These are phyloP conservation scores for Oreochromis grahami DNA, from an alignment of 2,797 vertebrate genomes.

Conservation along the genomic window DNA sequence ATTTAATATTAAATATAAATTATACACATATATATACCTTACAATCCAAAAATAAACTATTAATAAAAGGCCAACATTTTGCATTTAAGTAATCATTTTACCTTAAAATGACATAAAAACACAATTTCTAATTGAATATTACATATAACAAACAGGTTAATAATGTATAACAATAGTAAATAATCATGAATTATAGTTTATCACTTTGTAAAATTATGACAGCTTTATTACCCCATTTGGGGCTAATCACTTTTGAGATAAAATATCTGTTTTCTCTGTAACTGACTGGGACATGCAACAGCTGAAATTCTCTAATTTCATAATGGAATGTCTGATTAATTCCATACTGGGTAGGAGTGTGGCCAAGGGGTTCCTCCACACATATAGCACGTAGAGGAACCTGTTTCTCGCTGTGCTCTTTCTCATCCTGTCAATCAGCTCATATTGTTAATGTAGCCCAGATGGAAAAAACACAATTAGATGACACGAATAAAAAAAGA, in stretches of 20 bases:
- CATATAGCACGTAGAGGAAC: neutral
- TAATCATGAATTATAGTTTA: neutral
- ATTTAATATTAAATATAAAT: neutral
- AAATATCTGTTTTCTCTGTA: neutral
- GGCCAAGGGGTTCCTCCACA: neutral
- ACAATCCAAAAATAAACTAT: neutral
- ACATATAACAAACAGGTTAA: neutral
- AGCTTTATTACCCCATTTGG: too few species aligned
- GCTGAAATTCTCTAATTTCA: neutral
- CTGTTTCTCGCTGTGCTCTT: neutral
- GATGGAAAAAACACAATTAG: neutral
- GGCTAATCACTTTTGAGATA: neutral
- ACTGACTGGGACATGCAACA: neutral
- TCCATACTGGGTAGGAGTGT: neutral
- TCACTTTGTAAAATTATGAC: neutral
- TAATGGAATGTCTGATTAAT: neutral
- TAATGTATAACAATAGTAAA: neutral
- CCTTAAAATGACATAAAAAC: neutral
- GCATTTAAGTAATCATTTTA: neutral
- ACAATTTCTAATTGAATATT: neutral
- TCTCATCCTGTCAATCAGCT: slow-evolving; percentile 43
- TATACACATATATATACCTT: neutral
- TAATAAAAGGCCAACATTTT: neutral
- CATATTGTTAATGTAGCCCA: slow-evolving; percentile 60
- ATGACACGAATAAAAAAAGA: neutral